Conservation (phyloP, 2,113 vertebrate species). For the Mastomys coucha region DNA sequence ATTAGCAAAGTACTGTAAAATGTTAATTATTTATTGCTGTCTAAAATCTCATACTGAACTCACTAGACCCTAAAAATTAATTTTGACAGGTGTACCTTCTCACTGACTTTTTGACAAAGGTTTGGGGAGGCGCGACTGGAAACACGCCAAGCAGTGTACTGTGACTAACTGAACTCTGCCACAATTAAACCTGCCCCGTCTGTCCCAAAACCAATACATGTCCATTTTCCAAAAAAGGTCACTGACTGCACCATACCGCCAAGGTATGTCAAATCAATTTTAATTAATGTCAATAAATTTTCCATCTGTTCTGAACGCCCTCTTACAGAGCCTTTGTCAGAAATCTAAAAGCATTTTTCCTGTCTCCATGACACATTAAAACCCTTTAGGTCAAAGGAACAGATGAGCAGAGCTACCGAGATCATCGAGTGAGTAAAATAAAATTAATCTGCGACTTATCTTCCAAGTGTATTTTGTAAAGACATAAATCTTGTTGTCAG, state of each 20-base stretch:
- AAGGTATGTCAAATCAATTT: conserved; percentile 84
- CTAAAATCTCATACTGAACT: conserved; percentile 70
- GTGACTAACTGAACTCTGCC: conserved; percentile 85
- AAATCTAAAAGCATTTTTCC: conserved; percentile 39
- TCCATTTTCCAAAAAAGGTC: conserved; percentile 74
- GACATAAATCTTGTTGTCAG: background rate
- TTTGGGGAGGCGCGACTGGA: conserved; percentile 54
- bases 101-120: conserved; percentile 82
- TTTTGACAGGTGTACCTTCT: conserved; percentile 88
- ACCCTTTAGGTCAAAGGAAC: background rate
- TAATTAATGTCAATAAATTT: conserved; percentile 87
- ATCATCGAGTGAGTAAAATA: background rate
- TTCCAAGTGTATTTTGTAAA: conserved; percentile 4
- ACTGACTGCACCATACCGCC: conserved; percentile 68
- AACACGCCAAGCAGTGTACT: conserved; percentile 81
- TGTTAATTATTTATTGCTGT: conserved; percentile 64
- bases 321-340: conserved; percentile 66
- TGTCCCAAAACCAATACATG: conserved; percentile 83
- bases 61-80: conserved; percentile 86
- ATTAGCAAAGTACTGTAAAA: conserved; percentile 18
- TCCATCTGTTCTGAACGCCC: conserved; percentile 83
- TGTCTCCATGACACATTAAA: conserved; percentile 34
- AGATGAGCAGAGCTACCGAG: background rate
- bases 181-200: conserved; percentile 79
- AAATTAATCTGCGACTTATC: background rate